phyloP scores from a whole-genome alignment of 2,888 invertebrate species.

The Pseudeuparius sepicola region DNA sequence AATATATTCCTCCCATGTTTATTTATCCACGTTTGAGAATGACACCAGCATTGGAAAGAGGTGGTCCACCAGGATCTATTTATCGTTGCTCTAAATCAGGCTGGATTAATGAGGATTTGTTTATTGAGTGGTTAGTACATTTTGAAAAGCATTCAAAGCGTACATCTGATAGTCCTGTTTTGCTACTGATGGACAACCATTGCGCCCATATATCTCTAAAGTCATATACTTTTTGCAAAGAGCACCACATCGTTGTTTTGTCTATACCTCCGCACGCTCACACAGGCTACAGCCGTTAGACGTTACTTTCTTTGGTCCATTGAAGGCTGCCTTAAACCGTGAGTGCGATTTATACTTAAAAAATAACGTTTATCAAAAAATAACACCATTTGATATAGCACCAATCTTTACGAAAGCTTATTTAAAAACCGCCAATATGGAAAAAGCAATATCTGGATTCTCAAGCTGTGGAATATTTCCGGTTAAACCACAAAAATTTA shows the following conservation, averaged over 20 bases:
- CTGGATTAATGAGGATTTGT: conserved; percentile 10
- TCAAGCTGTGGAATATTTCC: no score
- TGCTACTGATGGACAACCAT: conserved; percentile 17
- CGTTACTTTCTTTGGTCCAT: conserved; percentile 18
- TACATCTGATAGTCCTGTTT: conserved; percentile 7
- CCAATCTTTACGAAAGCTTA: no score
- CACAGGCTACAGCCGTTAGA: conserved; percentile 20
- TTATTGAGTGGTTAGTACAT: no score
- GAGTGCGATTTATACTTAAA: no score
- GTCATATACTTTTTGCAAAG: conserved; percentile 16
- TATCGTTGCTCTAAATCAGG: conserved; percentile 9
- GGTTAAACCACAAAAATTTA: no score
- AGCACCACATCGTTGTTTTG: conserved; percentile 16
- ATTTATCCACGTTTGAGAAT: conserved; percentile 7
- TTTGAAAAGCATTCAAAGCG: no score
- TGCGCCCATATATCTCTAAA: conserved; percentile 13
- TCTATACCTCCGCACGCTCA: conserved; percentile 21
- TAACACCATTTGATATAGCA: no score
- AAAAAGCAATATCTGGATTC: no score
- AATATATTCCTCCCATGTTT: conserved; percentile 10
- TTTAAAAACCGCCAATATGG: no score
- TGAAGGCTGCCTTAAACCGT: conserved; percentile 18
- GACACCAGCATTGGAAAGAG: no score
- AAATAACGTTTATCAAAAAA: no score
- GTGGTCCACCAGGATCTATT: no score